Evolutionary conservation across 2,113 vertebrate genomes (phyloP).

Genomic region (Notothenia coriiceps): DNA sequence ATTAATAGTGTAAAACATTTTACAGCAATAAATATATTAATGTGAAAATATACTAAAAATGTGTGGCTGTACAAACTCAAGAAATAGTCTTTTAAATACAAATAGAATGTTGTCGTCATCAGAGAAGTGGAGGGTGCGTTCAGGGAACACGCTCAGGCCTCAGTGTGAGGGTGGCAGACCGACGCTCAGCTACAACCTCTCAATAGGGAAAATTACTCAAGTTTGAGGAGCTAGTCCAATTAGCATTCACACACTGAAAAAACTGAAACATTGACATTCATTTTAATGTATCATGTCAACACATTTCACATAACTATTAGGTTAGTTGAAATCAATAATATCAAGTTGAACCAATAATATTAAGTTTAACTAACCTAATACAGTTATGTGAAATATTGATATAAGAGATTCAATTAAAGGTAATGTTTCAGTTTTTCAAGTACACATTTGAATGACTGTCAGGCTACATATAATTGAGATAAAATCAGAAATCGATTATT

Average conservation of each 20-base stretch:
- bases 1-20: constrained; percentile 78
- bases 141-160: constrained; percentile 24
- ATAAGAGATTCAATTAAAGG: too few relatives aligned
- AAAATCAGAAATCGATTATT: background rate
- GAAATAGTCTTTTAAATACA: constrained; percentile 67
- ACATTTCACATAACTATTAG: too few relatives aligned
- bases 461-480: background rate
- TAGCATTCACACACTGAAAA: background rate
- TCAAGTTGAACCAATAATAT: too few relatives aligned
- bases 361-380: too few relatives aligned
- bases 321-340: too few relatives aligned
- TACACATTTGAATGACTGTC: background rate
- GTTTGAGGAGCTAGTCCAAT: background rate
- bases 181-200: background rate
- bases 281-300: too few relatives aligned
- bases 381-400: too few relatives aligned
- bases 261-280: too few relatives aligned
- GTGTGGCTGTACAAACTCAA: constrained; percentile 74
- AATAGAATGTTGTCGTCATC: constrained; percentile 69
- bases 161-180: constrained; percentile 23
- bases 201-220: background rate
- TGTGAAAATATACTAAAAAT: constrained; percentile 84
- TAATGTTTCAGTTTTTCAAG: too few relatives aligned
- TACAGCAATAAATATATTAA: constrained; percentile 86
- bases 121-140: constrained; percentile 30